Base-by-base conservation (phyloP, 2,888 invertebrate species). In the Rhingia rostrata region DNA sequence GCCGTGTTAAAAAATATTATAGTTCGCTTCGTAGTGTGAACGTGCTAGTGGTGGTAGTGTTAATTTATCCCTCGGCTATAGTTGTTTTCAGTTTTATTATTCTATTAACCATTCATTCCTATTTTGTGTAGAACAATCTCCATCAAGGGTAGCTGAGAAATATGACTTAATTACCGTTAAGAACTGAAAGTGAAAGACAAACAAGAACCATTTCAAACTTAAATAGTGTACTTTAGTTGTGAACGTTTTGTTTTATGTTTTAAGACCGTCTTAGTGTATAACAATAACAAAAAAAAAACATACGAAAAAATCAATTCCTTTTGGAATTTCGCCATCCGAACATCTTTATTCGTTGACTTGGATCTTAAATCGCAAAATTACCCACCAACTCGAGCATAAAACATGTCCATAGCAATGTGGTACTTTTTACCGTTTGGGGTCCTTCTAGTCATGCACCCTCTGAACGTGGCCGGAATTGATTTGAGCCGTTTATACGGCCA, bases 401-500 rank as follows among this genome's bases (percentile, higher is more conserved):
- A 33, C 7, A 84, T 84, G 63, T 75, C 82, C 53, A 80, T 87
- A 77, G 86, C 87, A 84, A 88, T 89, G 88, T 89, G 90, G 87
- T 90, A 89, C 69, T 91, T 92, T 89, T 92, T 93, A 83, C 93
- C 94, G 88, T 92, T 94, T 77, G 93, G 93, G 87, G 93, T 94
- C 63, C 92, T 94, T 88, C 93, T 94, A 91, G 93, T 94, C 88
- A 93, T 94, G 87, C 93, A 95, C 89, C 95, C 95, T 60, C 93
- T 93, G 88, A 93, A 94, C 72, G 94, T 94, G 87, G 93, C 93
- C 90, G 95, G 95, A 86, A 94, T 97, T 88, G 96, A 97, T 92
- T 93, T 97, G 88, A 95, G 95, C 92, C 94, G 95, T 86, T 94
- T 97, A 74, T 96, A 97, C 89, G 96, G 96, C 14, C 96, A 96